Evolutionary conservation across 2,888 invertebrate species (phyloP).

Genomic region (Ichneumoninae sp.): DNA sequence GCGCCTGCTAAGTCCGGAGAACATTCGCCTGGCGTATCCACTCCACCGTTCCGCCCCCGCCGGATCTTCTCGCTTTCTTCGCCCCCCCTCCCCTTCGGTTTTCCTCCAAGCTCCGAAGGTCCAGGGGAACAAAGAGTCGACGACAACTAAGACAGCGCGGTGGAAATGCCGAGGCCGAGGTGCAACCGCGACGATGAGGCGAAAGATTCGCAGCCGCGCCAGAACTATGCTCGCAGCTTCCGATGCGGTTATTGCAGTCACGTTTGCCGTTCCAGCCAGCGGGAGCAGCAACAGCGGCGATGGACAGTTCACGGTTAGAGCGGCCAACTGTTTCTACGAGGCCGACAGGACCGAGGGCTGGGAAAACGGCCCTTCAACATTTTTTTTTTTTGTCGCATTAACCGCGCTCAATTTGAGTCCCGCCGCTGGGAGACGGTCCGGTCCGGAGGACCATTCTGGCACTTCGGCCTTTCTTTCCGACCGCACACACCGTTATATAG

Average conservation of each 20-base stretch:
- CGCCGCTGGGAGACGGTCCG: slow-evolving; percentile 27
- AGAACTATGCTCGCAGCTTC: slow-evolving; percentile 51
- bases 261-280: slow-evolving; percentile 71
- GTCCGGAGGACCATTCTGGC: slow-evolving; percentile 22
- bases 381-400: slow-evolving; percentile 74
- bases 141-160: slow-evolving; percentile 19
- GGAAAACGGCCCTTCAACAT: slow-evolving; percentile 42
- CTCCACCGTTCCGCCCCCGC: background rate
- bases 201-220: slow-evolving; percentile 31
- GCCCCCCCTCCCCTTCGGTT: background rate
- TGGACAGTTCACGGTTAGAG: slow-evolving; percentile 38
- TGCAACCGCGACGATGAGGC: slow-evolving; percentile 50
- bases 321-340: slow-evolving; percentile 44
- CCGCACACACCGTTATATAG: slow-evolving; percentile 20
- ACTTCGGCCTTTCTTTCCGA: slow-evolving; percentile 33
- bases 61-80: slow-evolving; percentile 1
- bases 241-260: slow-evolving; percentile 77
- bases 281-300: slow-evolving; percentile 58
- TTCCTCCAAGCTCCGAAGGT: background rate
- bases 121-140: slow-evolving; percentile 15
- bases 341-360: background rate
- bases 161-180: slow-evolving; percentile 35
- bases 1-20: slow-evolving; percentile 4
- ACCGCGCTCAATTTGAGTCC: slow-evolving; percentile 73
- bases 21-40: background rate